Evolutionary conservation across 2,113 vertebrate species (phyloP).

Genomic region (Nesoenas mayeri): DNA sequence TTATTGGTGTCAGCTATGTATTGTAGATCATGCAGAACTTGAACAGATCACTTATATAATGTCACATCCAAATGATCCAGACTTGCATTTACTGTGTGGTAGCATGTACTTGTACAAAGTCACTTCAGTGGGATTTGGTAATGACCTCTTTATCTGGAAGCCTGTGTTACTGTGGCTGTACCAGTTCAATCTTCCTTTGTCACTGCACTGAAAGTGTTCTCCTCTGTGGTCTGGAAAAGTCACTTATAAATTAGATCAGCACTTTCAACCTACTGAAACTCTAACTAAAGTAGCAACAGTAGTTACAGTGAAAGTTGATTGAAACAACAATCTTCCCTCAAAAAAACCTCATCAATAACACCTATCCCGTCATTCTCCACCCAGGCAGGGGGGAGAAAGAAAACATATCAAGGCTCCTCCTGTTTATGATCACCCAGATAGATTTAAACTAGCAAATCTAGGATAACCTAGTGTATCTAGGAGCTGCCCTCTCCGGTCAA

Average conservation of each 20-base stretch:
- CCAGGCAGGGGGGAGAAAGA: background rate
- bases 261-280: background rate
- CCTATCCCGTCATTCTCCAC: background rate
- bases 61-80: background rate
- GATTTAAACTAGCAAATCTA: background rate
- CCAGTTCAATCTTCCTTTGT: background rate
- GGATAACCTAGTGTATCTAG: too few relatives aligned
- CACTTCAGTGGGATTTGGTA: background rate
- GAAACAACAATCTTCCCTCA: background rate
- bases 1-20: background rate
- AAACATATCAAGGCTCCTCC: background rate
- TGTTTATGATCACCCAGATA: background rate
- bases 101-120: background rate
- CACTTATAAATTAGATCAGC: background rate
- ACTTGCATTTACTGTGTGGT: background rate
- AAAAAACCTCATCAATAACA: background rate
- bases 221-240: background rate
- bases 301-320: background rate
- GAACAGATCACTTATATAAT: background rate
- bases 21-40: background rate
- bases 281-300: background rate
- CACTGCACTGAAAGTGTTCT: background rate
- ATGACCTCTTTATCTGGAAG: background rate
- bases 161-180: background rate
- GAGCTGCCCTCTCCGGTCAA: too few relatives aligned